Evolutionary conservation across 2,888 invertebrate genomes (phyloP).

Genomic region (Hypsopygia costalis): DNA sequence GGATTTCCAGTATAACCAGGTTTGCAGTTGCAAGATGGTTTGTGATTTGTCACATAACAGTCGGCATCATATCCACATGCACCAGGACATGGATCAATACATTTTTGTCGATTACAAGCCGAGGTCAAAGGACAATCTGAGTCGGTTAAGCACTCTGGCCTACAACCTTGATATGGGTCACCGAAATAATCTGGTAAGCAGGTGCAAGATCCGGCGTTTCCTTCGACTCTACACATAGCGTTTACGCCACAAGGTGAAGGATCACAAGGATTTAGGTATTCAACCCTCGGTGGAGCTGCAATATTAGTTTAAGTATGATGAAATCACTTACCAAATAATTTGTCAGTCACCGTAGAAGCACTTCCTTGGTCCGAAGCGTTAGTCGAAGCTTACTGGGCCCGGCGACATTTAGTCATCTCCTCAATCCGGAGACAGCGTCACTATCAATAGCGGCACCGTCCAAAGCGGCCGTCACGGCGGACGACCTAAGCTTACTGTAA

Average conservation of each 20-base stretch:
- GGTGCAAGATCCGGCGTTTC: constrained; percentile 86
- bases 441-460: constrained; percentile 68
- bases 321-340: constrained; percentile 61
- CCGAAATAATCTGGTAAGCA: constrained; percentile 87
- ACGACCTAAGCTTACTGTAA: constrained; percentile 80
- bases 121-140: constrained; percentile 83
- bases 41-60: constrained; percentile 84
- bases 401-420: constrained; percentile 72
- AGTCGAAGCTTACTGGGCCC: constrained; percentile 76
- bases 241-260: constrained; percentile 85
- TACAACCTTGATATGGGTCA: constrained; percentile 87
- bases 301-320: constrained; percentile 48
- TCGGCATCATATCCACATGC: constrained; percentile 85
- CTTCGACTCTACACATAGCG: constrained; percentile 87
- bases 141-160: constrained; percentile 84
- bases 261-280: constrained; percentile 80
- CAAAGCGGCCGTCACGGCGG: constrained; percentile 66
- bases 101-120: constrained; percentile 84
- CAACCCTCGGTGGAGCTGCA: constrained; percentile 68
- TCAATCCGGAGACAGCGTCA: constrained; percentile 61
- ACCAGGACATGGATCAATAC: constrained; percentile 85
- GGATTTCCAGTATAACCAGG: constrained; percentile 85
- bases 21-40: constrained; percentile 82
- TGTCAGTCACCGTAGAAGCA: constrained; percentile 71
- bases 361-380: constrained; percentile 77